A percentile compares a stretch with the other conserved stretches of the same genome.
phyloP scores from a whole-genome alignment of 2,888 invertebrate genomes.

The Pseudeuparius sepicola region DNA sequence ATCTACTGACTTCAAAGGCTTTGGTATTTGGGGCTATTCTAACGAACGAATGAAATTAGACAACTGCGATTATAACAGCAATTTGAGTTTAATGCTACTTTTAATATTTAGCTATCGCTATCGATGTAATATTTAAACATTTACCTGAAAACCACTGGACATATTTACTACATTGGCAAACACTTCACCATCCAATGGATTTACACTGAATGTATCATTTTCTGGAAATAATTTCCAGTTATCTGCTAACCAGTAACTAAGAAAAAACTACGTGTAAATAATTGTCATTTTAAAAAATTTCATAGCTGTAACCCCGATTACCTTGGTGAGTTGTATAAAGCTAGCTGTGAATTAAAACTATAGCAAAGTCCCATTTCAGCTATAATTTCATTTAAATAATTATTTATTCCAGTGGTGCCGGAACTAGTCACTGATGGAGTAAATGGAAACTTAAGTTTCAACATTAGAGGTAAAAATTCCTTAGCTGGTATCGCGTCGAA shows the following conservation, averaged over 20 bases:
- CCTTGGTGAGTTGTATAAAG: slow-evolving; percentile 48
- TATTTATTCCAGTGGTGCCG: slow-evolving; percentile 26
- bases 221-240: slow-evolving; percentile 44
- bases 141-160: slow-evolving; percentile 54
- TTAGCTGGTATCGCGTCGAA: slow-evolving; percentile 46
- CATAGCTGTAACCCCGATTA: slow-evolving; percentile 36
- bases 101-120: neutral
- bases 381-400: slow-evolving; percentile 46
- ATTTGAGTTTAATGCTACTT: slow-evolving; percentile 1
- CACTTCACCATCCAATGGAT: slow-evolving; percentile 66
- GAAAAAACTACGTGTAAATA: slow-evolving; percentile 12
- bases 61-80: too few relatives aligned
- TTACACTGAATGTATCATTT: slow-evolving; percentile 47
- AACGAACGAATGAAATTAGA: too few relatives aligned
- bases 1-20: too few relatives aligned
- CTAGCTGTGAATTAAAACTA: slow-evolving; percentile 55
- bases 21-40: too few relatives aligned
- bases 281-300: neutral
- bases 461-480: slow-evolving; percentile 47
- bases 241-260: slow-evolving; percentile 49
- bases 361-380: slow-evolving; percentile 64
- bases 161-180: slow-evolving; percentile 64
- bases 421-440: slow-evolving; percentile 41
- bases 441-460: slow-evolving; percentile 44
- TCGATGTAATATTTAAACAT: too few relatives aligned